Conservation (phyloP, 2,888 invertebrate genomes). For the Stenolophus ochropezus region DNA sequence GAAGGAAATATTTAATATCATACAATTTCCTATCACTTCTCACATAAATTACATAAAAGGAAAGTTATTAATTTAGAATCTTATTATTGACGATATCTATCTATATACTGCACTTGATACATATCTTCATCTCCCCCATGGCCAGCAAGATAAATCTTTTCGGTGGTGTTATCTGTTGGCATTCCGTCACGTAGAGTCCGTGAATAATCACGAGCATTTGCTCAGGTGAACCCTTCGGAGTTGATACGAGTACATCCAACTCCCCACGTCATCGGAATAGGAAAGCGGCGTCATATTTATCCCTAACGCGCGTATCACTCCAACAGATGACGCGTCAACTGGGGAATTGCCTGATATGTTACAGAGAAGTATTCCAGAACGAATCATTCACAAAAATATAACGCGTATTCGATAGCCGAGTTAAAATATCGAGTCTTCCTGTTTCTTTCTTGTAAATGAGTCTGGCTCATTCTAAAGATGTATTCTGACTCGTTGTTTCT, state of each 20-base stretch:
- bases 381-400: not conserved
- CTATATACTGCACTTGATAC: too few species aligned
- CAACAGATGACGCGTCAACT: not conserved
- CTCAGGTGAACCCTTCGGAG: conserved; percentile 9
- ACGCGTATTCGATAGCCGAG: too few species aligned
- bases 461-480: too few species aligned
- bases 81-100: too few species aligned
- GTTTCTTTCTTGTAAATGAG: too few species aligned
- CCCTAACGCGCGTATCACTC: conserved; percentile 19
- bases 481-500: too few species aligned
- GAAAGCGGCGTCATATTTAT: conserved; percentile 29
- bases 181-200: not conserved
- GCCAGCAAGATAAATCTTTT: not conserved
- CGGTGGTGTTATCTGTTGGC: not conserved
- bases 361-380: not conserved
- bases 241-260: not conserved
- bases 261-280: conserved; percentile 10
- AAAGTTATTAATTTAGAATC: too few species aligned
- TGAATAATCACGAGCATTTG: conserved; percentile 19
- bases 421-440: too few species aligned
- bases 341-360: not conserved
- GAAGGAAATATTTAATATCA: too few species aligned
- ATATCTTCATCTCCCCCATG: not conserved
- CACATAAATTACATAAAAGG: too few species aligned
- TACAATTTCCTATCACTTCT: too few species aligned